These are phyloP conservation scores for Crotalus helleri DNA, from an alignment of 2,113 vertebrate species.

Conservation along the genomic window DNA sequence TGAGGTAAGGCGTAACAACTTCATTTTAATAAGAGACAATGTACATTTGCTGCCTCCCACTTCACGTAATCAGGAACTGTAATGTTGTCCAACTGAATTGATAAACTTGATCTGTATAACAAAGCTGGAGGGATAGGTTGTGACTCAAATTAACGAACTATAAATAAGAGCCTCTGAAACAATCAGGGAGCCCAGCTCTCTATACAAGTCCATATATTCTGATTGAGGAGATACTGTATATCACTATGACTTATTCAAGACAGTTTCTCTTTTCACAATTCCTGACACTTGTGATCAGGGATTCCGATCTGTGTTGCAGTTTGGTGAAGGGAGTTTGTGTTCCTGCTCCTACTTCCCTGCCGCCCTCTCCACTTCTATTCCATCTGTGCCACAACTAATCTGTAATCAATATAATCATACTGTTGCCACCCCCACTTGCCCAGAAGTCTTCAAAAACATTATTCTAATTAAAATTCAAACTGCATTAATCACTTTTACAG, in stretches of 20 bases:
- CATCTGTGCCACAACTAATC: neutral
- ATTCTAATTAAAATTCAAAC: neutral
- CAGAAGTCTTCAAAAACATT: neutral
- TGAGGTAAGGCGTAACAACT: too few relatives aligned
- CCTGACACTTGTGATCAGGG: neutral
- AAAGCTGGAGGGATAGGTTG: neutral
- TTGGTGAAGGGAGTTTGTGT: neutral
- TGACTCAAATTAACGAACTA: neutral
- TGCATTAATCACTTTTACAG: slow-evolving; percentile 18
- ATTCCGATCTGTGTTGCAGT: neutral
- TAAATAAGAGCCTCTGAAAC: slow-evolving; percentile 2
- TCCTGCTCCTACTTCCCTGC: neutral
- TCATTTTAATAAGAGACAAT: neutral
- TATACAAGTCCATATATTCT: neutral
- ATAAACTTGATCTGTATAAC: neutral
- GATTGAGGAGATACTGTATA: neutral
- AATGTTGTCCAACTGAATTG: neutral
- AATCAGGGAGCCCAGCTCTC: neutral
- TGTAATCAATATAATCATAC: slow-evolving; percentile 17
- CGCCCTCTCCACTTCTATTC: neutral
- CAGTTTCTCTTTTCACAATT: neutral
- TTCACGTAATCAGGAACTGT: neutral
- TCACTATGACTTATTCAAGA: neutral
- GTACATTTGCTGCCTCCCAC: neutral
- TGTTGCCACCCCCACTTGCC: fast-evolving